Conservation (phyloP, 2,888 invertebrate genomes). For the Pheosia tremula region DNA sequence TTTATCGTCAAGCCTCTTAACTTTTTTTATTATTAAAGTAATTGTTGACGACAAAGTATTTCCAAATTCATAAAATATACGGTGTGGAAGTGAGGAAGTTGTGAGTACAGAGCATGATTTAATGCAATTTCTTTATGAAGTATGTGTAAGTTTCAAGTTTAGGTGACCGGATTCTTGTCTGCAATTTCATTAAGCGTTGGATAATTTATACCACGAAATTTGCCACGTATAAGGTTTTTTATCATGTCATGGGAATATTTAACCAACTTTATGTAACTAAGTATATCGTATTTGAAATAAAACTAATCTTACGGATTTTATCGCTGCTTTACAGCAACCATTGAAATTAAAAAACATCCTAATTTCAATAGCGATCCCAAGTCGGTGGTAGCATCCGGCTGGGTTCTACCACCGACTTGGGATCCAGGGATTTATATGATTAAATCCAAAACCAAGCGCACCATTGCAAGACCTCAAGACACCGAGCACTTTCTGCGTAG, state of each 20-base stretch:
- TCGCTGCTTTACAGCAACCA: too few species aligned
- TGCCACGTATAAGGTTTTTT: too few species aligned
- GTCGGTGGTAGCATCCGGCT: too few species aligned
- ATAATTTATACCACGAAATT: conserved; percentile 11
- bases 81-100: conserved; percentile 62
- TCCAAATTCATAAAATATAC: conserved; percentile 73
- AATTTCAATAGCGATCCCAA: too few species aligned
- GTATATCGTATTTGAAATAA: too few species aligned
- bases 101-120: conserved; percentile 75
- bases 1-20: conserved; percentile 62
- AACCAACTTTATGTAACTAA: background rate
- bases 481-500: too few species aligned
- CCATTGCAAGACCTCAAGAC: too few species aligned
- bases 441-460: too few species aligned
- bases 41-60: conserved; percentile 74
- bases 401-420: too few species aligned
- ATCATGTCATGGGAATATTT: background rate
- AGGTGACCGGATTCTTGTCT: conserved; percentile 56
- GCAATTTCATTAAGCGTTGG: conserved; percentile 33
- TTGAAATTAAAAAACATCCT: too few species aligned
- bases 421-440: too few species aligned
- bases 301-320: too few species aligned
- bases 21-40: conserved; percentile 70
- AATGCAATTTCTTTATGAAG: conserved; percentile 81
- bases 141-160: conserved; percentile 75